These are phyloP conservation scores for Apodemus sylvaticus DNA, from an alignment of 2,113 vertebrate species.

Conservation along the genomic window DNA sequence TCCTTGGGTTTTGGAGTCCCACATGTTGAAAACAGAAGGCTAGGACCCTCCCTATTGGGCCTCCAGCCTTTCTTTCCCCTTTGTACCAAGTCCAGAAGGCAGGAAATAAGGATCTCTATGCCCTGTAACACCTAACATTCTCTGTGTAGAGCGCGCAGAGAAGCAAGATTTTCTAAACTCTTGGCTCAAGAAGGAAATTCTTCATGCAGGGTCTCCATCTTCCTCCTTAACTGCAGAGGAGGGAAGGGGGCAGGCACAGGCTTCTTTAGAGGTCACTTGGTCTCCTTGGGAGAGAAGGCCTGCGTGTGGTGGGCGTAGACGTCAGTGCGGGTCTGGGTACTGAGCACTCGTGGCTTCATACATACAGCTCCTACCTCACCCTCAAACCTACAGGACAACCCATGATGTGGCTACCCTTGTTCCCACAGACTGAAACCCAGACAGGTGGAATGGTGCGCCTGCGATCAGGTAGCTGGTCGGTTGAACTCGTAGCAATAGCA, in stretches of 20 bases:
- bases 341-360: neutral
- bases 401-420: neutral
- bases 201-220: neutral
- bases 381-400: neutral
- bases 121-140: neutral
- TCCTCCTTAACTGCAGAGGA: neutral
- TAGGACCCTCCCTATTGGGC: neutral
- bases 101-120: neutral
- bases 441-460: neutral
- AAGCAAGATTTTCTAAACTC: slow-evolving; percentile 25
- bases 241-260: neutral
- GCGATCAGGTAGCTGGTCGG: neutral
- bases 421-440: neutral
- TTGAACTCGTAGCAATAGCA: neutral
- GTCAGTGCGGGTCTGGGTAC: neutral
- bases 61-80: neutral
- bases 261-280: neutral
- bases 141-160: neutral
- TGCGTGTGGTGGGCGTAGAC: neutral
- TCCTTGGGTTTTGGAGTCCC: neutral
- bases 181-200: slow-evolving; percentile 52
- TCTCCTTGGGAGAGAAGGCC: neutral
- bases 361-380: neutral
- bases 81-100: neutral
- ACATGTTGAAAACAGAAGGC: neutral